Evolutionary conservation across 2,113 vertebrate genomes (phyloP).

Genomic region (Odocoileus virginianus): DNA sequence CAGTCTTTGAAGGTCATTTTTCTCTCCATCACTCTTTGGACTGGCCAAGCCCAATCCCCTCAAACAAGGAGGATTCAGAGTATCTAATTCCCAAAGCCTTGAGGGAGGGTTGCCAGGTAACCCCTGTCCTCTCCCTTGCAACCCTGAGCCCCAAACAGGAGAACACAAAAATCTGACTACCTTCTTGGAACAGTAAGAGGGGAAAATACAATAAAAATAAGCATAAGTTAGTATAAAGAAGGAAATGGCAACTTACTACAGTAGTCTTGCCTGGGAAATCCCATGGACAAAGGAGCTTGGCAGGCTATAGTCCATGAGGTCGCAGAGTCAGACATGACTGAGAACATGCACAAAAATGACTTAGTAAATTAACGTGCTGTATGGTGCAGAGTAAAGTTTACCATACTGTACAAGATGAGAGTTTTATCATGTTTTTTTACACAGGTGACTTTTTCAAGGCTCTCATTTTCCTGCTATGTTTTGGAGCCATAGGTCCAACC

Average conservation of each 20-base stretch:
- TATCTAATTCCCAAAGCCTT: not conserved
- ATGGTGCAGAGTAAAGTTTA: not conserved
- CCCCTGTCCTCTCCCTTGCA: not conserved
- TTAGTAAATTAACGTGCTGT: not conserved
- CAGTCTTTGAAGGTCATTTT: not conserved
- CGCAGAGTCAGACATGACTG: not conserved
- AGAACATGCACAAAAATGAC: not conserved
- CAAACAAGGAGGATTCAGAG: not conserved
- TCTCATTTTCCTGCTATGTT: not conserved
- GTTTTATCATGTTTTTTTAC: not conserved
- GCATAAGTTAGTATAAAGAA: not conserved
- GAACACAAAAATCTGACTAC: not conserved
- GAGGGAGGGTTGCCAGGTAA: not conserved
- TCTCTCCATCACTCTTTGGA: not conserved
- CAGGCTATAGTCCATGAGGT: not conserved
- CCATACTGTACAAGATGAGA: not conserved
- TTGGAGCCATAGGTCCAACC: not conserved
- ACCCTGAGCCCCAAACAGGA: not conserved
- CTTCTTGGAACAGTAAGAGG: not conserved
- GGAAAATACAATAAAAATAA: not conserved
- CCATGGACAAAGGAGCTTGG: not conserved
- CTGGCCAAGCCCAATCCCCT: not conserved
- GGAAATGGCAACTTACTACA: not conserved
- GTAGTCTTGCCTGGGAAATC: not conserved
- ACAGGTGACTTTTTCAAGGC: conserved; percentile 15